These are phyloP conservation scores for Drosophila setifemur DNA, from an alignment of 1,140 invertebrate genomes.

Conservation along the genomic window DNA sequence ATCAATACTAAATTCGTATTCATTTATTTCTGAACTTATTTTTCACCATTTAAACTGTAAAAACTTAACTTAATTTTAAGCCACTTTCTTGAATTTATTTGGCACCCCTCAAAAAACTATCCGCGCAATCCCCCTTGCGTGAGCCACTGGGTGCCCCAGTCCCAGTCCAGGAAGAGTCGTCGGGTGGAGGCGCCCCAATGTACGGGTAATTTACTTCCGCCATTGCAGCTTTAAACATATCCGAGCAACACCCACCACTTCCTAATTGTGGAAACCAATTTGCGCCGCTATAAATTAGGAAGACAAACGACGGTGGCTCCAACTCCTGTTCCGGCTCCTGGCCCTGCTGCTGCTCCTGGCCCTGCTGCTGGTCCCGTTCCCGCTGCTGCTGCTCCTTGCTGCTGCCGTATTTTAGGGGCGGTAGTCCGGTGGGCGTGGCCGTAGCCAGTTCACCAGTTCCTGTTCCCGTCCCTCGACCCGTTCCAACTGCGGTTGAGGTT, in stretches of 20 bases:
- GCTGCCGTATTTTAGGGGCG: not conserved
- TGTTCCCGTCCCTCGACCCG: constrained; percentile 53
- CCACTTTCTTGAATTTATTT: no score
- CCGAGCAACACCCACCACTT: constrained; percentile 77
- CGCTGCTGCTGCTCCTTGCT: not conserved
- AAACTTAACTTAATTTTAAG: no score
- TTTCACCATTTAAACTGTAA: no score
- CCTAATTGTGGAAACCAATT: constrained; percentile 81
- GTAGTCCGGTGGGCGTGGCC: constrained; percentile 37
- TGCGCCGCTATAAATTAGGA: constrained; percentile 78
- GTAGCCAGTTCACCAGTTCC: no score
- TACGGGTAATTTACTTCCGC: constrained; percentile 75
- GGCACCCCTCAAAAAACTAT: no score
- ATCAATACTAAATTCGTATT: no score
- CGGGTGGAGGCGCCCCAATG: constrained; percentile 4
- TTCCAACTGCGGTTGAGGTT: constrained; percentile 1
- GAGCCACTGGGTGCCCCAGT: no score
- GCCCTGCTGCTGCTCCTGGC: no score
- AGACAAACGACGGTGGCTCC: constrained; percentile 61
- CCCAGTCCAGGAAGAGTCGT: constrained; percentile 1
- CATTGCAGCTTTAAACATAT: constrained; percentile 70
- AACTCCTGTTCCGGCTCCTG: not conserved
- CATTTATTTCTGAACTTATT: no score
- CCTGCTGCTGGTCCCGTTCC: no score
- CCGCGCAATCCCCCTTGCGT: no score